Conservation (phyloP, 2,797 vertebrate genomes). For the Melanogrammus aeglefinus region DNA sequence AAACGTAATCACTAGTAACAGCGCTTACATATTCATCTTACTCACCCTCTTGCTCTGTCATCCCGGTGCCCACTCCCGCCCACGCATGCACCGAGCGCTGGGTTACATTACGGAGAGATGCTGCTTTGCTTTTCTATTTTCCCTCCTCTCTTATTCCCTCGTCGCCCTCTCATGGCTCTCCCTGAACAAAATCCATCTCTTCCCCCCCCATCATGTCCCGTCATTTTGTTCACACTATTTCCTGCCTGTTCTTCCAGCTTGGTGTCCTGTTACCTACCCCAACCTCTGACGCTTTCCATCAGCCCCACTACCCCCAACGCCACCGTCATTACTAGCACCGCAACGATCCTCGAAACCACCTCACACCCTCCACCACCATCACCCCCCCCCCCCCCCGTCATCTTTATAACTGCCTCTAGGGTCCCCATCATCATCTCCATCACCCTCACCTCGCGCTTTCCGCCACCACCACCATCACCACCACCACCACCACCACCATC, state of each 20-base stretch:
- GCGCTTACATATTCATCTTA: neutral
- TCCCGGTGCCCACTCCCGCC: conserved; percentile 14
- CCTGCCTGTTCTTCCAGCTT: neutral
- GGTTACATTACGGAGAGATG: conserved; percentile 22
- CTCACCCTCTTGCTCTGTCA: neutral
- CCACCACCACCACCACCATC: too few species aligned
- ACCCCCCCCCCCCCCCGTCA: neutral
- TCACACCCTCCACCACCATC: too few species aligned
- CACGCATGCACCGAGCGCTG: conserved; percentile 4
- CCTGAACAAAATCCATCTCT: neutral
- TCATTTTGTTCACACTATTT: neutral
- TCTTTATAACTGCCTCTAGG: neutral
- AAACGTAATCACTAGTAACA: too few species aligned
- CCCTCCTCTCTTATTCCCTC: conserved; percentile 13
- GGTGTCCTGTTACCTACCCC: neutral
- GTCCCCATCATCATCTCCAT: neutral
- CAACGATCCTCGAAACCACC: neutral
- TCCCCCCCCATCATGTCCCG: neutral
- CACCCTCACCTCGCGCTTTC: neutral
- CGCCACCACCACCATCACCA: neutral
- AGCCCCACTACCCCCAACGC: neutral
- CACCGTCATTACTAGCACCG: neutral
- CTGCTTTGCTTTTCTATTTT: conserved; percentile 6
- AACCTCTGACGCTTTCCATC: neutral
- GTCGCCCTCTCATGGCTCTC: neutral